Base-by-base conservation (phyloP, 2,113 vertebrate genomes). In the Lontra canadensis region DNA sequence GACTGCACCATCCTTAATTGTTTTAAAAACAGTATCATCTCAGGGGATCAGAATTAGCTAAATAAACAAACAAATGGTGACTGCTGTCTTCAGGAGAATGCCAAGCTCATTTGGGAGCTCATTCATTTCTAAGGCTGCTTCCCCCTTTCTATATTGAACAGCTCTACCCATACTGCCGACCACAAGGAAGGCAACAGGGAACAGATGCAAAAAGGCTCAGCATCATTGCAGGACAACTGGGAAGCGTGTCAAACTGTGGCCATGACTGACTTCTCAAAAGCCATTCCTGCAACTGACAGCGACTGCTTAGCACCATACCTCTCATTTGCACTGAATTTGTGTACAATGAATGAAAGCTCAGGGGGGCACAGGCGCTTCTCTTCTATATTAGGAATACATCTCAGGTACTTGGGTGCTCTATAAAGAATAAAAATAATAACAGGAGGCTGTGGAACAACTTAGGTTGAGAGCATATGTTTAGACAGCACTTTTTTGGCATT, bases 371-470 rank as follows among this genome's bases (percentile, higher is more conserved):
- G 55, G 78, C 18, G 5, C 42, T 61, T 61, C 73, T 96, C 59
- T 89, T 71, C 39, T 86, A 13, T 80, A 42, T 83, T 86, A 76
- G 67, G 93, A 86, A 93, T 47, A 29, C 0, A 91, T 18, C 25
- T 12, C 31, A 36, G 78, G 31, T 65, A 92, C 36, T n/a, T 88
- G 3, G 26, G 23, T 90, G 17, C 52, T 94, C 76, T 23, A 15
- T 42, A 95, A 88, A 79, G 26, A 95, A 88, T 78, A 94, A 96
- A 87, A 96, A 49, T n/a, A 82, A 18, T 59, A 71, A 82, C 63
- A 76, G 65, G 69, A 87, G 44, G 29, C 84, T 69, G 20, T 29
- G 1, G 61, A 80, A 94, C 21, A 74, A 55, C 13, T 36, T 6
- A 90, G 90, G 69, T 47, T 9, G 4, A 25, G 76, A 83, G 5